phyloP scores from a whole-genome alignment of 2,797 vertebrate genomes.

The Stomatorhinus walkeri region DNA sequence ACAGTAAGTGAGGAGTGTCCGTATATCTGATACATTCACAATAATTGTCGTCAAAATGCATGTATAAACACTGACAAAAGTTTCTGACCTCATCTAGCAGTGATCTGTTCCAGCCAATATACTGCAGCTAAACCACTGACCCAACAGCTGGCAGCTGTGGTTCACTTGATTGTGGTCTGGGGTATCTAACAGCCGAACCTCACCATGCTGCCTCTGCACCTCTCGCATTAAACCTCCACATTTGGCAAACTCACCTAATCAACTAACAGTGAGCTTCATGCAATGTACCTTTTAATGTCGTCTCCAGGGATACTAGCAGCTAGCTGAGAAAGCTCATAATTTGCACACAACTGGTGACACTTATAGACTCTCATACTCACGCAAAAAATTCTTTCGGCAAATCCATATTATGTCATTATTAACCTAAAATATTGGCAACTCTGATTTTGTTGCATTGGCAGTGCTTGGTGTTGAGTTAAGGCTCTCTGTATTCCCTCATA shows the following conservation, averaged over 20 bases:
- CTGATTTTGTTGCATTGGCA: neutral
- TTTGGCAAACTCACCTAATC: neutral
- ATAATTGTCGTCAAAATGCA: neutral
- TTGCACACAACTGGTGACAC: neutral
- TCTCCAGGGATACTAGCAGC: neutral
- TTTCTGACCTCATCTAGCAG: neutral
- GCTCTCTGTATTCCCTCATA: neutral
- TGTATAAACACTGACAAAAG: neutral
- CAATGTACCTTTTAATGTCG: neutral
- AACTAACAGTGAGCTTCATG: neutral
- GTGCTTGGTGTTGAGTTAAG: neutral
- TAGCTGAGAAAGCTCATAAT: neutral
- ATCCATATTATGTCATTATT: neutral
- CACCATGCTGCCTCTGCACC: neutral
- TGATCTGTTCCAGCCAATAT: neutral
- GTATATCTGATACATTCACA: neutral
- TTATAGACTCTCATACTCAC: neutral
- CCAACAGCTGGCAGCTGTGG: neutral
- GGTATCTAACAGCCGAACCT: neutral
- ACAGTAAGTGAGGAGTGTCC: too few species aligned
- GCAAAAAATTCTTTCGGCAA: neutral
- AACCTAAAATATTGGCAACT: neutral
- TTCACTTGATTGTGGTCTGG: neutral
- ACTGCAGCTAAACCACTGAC: neutral
- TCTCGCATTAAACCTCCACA: neutral